These are phyloP conservation scores for Drepana falcataria DNA, from an alignment of 2,888 invertebrate species.

Conservation along the genomic window DNA sequence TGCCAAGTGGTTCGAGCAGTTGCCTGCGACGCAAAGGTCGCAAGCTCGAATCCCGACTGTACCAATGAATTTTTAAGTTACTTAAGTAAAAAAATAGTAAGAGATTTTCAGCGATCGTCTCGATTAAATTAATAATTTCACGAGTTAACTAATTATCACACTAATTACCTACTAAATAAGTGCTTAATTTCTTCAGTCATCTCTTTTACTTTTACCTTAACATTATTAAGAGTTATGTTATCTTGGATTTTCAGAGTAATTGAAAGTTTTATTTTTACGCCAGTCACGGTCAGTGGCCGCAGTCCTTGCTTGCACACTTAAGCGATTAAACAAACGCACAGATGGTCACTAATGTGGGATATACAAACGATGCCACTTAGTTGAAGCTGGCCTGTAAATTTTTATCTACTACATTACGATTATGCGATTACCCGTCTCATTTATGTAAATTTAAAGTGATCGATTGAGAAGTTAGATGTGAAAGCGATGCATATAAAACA, in stretches of 20 bases:
- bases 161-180: conserved; percentile 6
- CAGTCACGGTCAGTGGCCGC: conserved; percentile 38
- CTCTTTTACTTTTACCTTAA: conserved; percentile 38
- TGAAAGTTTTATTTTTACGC: conserved; percentile 16
- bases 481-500: no score
- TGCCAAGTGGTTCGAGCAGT: no score
- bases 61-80: no score
- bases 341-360: conserved; percentile 9
- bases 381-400: no score
- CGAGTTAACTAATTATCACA: not conserved
- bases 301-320: conserved; percentile 33
- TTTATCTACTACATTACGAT: no score
- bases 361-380: conserved; percentile 6
- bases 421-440: no score
- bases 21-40: no score
- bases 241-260: not conserved
- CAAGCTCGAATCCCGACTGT: no score
- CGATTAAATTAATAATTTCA: not conserved
- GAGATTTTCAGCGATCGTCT: not conserved
- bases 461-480: no score
- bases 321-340: conserved; percentile 36
- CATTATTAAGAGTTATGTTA: not conserved
- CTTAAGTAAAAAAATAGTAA: no score
- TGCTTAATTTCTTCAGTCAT: conserved; percentile 26
- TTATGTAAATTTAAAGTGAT: no score